These are phyloP conservation scores for Apodemia duryi DNA, from an alignment of 2,888 invertebrate genomes.

Conservation along the genomic window DNA sequence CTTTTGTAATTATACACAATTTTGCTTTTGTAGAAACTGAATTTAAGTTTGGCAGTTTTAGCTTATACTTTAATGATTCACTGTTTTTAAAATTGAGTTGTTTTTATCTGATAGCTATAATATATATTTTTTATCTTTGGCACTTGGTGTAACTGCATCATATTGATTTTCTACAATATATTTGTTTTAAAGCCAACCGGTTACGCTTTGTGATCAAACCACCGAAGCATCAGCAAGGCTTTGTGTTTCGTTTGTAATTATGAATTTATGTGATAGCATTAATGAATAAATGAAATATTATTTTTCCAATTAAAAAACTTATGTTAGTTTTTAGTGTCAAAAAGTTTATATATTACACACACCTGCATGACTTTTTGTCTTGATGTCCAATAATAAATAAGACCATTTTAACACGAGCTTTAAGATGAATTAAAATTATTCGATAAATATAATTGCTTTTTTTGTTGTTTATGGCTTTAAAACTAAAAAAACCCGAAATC, in stretches of 20 bases:
- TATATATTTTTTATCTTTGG: neutral
- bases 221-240: no score
- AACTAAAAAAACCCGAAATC: neutral
- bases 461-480: neutral
- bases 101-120: neutral
- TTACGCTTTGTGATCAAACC: no score
- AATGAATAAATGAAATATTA: neutral
- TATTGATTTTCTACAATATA: no score
- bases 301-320: neutral
- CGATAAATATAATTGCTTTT: neutral
- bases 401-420: neutral
- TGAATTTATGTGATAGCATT: neutral
- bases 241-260: no score
- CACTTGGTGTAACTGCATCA: no score
- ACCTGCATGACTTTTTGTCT: neutral
- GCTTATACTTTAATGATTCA: neutral
- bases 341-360: neutral
- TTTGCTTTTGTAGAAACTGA: neutral
- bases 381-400: no score
- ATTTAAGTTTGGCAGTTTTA: neutral
- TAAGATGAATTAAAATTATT: neutral
- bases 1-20: no score
- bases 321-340: neutral
- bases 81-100: neutral
- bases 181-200: no score